phyloP scores from a whole-genome alignment of 1,140 invertebrate genomes.

The Octopus sinensis region DNA sequence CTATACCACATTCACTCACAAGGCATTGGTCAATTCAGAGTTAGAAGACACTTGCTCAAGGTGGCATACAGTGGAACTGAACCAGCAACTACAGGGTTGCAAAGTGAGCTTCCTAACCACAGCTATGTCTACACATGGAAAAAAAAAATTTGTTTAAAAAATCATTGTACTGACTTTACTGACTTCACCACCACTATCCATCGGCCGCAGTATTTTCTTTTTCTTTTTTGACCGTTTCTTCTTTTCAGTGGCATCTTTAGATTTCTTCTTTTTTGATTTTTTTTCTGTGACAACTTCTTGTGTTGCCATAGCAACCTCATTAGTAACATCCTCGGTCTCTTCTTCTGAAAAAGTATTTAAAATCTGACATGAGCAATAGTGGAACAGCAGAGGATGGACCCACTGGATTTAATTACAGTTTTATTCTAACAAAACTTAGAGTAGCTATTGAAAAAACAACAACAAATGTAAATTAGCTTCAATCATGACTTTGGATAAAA shows the following conservation, averaged over 20 bases:
- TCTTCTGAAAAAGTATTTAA: conserved; percentile 8
- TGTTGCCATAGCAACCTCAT: conserved; percentile 21
- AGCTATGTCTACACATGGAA: too few species aligned
- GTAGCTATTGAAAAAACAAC: not conserved
- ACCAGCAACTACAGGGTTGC: too few species aligned
- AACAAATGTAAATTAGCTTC: not conserved
- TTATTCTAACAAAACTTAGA: not conserved
- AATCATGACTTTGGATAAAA: too few species aligned
- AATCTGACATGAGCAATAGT: not conserved
- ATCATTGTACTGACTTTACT: not conserved
- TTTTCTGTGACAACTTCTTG: conserved; percentile 33
- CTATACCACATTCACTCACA: too few species aligned
- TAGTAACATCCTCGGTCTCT: conserved; percentile 31
- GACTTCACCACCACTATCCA: conserved; percentile 40
- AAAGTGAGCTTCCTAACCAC: too few species aligned
- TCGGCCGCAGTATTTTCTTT: conserved; percentile 44
- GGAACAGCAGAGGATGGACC: conserved; percentile 6
- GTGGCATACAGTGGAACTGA: too few species aligned
- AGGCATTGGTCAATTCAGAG: too few species aligned
- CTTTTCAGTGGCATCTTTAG: conserved; percentile 46
- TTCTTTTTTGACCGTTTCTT: conserved; percentile 44
- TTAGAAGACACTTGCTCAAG: too few species aligned
- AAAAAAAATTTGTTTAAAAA: too few species aligned
- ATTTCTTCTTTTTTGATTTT: conserved; percentile 47
- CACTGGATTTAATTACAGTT: not conserved